Evolutionary conservation across 2,888 invertebrate genomes (phyloP).

Genomic region (Microplitis deprimator): DNA sequence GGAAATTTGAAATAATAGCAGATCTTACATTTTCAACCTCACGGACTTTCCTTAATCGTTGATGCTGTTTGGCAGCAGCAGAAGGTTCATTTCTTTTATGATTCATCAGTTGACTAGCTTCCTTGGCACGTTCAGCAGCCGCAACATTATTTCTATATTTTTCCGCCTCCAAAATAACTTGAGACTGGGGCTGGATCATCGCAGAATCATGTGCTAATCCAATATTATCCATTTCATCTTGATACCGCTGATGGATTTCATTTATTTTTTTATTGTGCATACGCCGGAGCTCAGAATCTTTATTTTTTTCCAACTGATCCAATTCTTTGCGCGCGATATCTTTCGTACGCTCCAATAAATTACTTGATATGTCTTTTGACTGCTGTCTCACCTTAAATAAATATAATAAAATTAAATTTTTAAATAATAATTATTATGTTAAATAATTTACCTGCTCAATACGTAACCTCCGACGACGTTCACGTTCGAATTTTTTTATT

Average conservation of each 20-base stretch:
- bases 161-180: constrained; percentile 57
- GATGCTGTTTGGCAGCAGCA: constrained; percentile 52
- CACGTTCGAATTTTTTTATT: constrained; percentile 74
- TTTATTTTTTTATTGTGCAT: constrained; percentile 73
- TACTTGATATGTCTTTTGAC: constrained; percentile 76
- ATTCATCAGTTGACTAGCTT: constrained; percentile 65
- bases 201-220: constrained; percentile 73
- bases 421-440: constrained; percentile 4
- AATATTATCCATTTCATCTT: constrained; percentile 73
- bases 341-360: constrained; percentile 74
- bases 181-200: constrained; percentile 66
- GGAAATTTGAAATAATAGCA: constrained; percentile 65
- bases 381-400: constrained; percentile 75
- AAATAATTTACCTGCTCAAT: constrained; percentile 75
- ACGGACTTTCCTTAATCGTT: constrained; percentile 64
- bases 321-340: constrained; percentile 73
- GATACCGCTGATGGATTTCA: constrained; percentile 73
- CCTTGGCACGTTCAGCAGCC: constrained; percentile 70
- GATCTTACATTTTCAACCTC: constrained; percentile 72
- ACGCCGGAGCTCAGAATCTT: constrained; percentile 73
- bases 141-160: constrained; percentile 58
- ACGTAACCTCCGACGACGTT: constrained; percentile 75
- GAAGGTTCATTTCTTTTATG: constrained; percentile 59
- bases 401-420: constrained; percentile 18
- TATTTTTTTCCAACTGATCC: constrained; percentile 72